Evolutionary conservation across 2,113 vertebrate species (phyloP).

Genomic region (Nanorana parkeri): DNA sequence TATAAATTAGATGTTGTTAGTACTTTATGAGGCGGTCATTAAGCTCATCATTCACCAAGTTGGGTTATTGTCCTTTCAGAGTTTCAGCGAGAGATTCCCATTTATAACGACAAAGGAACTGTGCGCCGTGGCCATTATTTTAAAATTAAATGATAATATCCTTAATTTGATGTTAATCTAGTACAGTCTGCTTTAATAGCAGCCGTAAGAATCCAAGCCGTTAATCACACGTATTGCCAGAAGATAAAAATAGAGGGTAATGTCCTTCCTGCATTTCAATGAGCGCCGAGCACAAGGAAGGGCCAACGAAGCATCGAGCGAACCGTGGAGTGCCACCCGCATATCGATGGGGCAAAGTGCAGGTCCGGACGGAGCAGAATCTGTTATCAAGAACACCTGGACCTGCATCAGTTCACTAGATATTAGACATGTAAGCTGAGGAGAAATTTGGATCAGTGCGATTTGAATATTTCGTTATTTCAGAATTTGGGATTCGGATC

Average conservation of each 20-base stretch:
- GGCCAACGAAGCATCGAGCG: too few species aligned
- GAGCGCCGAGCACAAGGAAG: neutral
- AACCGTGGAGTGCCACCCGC: too few species aligned
- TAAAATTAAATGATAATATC: slow-evolving; percentile 28
- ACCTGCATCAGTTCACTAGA: too few species aligned
- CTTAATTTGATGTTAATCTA: slow-evolving; percentile 46
- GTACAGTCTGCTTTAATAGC: slow-evolving; percentile 42
- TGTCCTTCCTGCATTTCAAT: slow-evolving; percentile 15
- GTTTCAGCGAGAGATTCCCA: neutral
- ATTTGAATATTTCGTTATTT: too few species aligned
- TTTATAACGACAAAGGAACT: slow-evolving; percentile 31
- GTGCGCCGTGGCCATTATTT: neutral
- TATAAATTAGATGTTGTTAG: slow-evolving; percentile 17
- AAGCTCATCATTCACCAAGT: neutral
- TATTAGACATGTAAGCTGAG: too few species aligned
- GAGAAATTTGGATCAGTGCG: too few species aligned
- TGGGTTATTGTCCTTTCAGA: neutral
- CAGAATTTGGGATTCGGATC: too few species aligned
- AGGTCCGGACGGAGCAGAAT: too few species aligned
- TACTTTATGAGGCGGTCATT: slow-evolving; percentile 9
- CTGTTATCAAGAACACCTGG: too few species aligned
- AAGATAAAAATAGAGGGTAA: slow-evolving; percentile 52
- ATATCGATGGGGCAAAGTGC: too few species aligned
- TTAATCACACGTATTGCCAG: slow-evolving; percentile 26
- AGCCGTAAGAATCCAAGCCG: slow-evolving; percentile 12